Base-by-base conservation (phyloP, 2,888 invertebrate species). In the Yponomeuta sedellus region DNA sequence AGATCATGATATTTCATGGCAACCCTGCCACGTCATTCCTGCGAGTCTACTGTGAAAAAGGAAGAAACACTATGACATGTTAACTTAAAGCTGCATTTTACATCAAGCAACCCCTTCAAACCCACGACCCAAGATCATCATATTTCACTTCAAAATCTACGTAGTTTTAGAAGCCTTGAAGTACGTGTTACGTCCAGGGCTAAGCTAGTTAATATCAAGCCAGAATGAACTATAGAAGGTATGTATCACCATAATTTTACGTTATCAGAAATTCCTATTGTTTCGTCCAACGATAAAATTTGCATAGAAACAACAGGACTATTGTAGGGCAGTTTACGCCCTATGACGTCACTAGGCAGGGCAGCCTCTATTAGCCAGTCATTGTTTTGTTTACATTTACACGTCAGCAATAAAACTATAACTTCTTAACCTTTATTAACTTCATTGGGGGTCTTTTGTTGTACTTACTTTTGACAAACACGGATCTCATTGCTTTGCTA, bases 351-450 rank as follows among this genome's bases (percentile, higher is more conserved):
- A 64, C 25, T 11, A 76, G 76, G 75, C 71, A 74, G 73, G 77
- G 69, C 70, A 64, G 80, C 73, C 76, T 70, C 73, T 86, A 88
- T 88, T 86, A 86, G 85, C 87, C 75, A 89, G 83, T 90, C 90
- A 90, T 85, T 88, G 87, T 88, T 89, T 87, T 88, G 86, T 83
- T 88, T 88, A 87, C 85, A 88, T 88, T 89, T 88, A 88, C 88
- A 88, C 89, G 86, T 89, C 88, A 87, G 86, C 88, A 78, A 77
- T 81, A 70, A 71, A 74, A 16, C 44, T 52, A 52, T 52, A 16
- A 52, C 16, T 52, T 40, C 20, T 16, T 67, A 65, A 67, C 67
- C 67, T 61, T 62, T 34, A 73, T 67, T 64, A 64, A 58, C 44
- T 52, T 52, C 6, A 34, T 34, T 28, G n/a, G 28, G 28, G 28